phyloP scores from a whole-genome alignment of 2,113 vertebrate species.

The Bujurquina vittata region DNA sequence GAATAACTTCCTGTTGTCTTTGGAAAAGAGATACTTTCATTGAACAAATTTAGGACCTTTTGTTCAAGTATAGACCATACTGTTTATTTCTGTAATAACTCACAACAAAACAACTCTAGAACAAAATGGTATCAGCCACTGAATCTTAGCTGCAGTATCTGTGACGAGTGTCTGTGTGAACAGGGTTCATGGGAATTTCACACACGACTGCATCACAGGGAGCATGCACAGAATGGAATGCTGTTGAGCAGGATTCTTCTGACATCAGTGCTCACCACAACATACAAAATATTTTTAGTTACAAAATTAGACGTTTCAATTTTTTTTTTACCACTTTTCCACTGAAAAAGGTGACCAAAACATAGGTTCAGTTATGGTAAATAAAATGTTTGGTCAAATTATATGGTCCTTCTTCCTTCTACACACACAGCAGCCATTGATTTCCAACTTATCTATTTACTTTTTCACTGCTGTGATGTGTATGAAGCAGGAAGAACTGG shows the following conservation, averaged over 20 bases:
- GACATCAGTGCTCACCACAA: not conserved
- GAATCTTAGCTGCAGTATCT: not conserved
- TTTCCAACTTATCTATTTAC: not conserved
- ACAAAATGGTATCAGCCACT: not conserved
- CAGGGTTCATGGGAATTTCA: not conserved
- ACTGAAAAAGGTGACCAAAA: not conserved
- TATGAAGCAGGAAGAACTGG: constrained; percentile 14
- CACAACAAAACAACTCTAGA: not conserved
- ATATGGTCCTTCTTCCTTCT: not conserved
- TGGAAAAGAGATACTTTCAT: not conserved
- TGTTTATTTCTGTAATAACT: not conserved
- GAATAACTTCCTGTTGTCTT: not conserved
- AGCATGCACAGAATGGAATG: not conserved
- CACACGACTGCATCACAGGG: not conserved
- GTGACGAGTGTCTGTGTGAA: not conserved
- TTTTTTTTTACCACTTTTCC: not conserved
- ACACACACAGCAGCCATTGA: not conserved
- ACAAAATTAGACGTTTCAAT: not conserved
- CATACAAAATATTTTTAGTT: not conserved
- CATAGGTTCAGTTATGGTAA: not conserved
- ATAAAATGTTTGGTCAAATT: not conserved
- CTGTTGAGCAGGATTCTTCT: not conserved
- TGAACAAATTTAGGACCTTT: not conserved
- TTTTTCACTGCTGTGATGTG: not conserved
- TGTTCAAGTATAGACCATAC: not conserved